Conservation (phyloP, 2,797 vertebrate species). For the Melopsittacus undulatus region DNA sequence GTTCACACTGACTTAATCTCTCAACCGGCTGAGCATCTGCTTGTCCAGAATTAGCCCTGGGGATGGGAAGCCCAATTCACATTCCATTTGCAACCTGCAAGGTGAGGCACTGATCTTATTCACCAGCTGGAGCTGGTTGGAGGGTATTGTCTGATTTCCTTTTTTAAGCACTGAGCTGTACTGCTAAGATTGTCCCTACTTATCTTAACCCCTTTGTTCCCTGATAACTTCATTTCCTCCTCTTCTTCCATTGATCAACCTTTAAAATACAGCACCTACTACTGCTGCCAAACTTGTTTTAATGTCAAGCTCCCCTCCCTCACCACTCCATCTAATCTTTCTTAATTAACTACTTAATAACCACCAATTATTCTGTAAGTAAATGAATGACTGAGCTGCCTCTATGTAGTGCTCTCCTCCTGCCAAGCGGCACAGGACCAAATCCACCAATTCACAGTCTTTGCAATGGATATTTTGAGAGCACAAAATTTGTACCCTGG, state of each 20-base stretch:
- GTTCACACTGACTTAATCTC: conserved; percentile 23
- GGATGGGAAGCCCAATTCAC: conserved; percentile 22
- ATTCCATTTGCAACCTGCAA: conserved; percentile 7
- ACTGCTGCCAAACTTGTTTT: neutral
- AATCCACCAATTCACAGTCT: neutral
- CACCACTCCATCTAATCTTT: neutral
- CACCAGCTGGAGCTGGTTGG: neutral
- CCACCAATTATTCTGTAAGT: conserved; percentile 23
- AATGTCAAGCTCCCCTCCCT: neutral
- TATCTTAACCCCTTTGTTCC: neutral
- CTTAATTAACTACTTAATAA: conserved; percentile 60
- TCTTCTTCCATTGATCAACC: neutral
- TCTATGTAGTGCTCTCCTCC: neutral
- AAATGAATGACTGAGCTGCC: neutral
- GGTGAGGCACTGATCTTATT: conserved; percentile 21
- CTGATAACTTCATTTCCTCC: neutral
- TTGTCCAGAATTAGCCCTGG: conserved; percentile 15
- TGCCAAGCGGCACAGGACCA: neutral
- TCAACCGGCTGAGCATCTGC: conserved; percentile 16
- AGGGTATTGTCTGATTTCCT: conserved; percentile 4
- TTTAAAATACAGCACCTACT: neutral
- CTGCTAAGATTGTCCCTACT: neutral
- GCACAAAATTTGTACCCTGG: neutral
- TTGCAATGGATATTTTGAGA: neutral
- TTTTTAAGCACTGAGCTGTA: neutral